A percentile compares a stretch with the other conserved stretches of the same genome.
Evolutionary conservation across 2,888 invertebrate species (phyloP).

Genomic region (Rhodophaea formosa): DNA sequence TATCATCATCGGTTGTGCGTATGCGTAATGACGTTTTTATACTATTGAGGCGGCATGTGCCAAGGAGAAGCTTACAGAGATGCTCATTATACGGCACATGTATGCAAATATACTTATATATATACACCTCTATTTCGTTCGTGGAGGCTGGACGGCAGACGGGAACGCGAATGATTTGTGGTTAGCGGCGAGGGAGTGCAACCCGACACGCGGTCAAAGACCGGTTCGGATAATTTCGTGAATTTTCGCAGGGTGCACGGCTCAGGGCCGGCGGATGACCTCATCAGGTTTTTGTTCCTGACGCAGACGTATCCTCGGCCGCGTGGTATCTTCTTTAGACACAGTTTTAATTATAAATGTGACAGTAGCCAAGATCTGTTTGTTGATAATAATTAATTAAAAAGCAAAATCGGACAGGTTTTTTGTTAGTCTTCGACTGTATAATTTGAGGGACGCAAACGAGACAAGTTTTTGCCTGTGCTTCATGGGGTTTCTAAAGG

Average conservation of each 20-base stretch:
- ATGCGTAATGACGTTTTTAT: background rate
- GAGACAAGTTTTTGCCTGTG: background rate
- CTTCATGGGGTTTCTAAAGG: background rate
- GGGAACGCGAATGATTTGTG: constrained; percentile 60
- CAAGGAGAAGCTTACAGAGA: background rate
- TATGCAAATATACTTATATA: too few relatives aligned
- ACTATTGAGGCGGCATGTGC: background rate
- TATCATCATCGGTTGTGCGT: background rate
- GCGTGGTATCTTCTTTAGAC: constrained; percentile 11
- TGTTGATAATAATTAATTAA: constrained; percentile 12
- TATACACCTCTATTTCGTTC: background rate
- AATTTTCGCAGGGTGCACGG: constrained; percentile 59
- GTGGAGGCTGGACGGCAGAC: constrained; percentile 37
- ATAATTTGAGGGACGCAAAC: background rate
- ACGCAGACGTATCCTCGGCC: constrained; percentile 30
- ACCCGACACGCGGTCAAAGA: constrained; percentile 67
- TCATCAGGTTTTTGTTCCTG: constrained; percentile 56
- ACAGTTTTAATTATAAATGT: constrained; percentile 17
- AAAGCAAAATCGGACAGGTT: background rate
- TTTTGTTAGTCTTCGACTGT: background rate
- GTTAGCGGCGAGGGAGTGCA: constrained; percentile 47
- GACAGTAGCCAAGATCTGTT: constrained; percentile 13
- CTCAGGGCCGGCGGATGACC: constrained; percentile 60
- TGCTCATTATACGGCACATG: background rate
- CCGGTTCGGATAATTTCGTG: constrained; percentile 73